Percentiles rank a stretch among this genome's conserved stretches.
Evolutionary conservation across 2,888 invertebrate genomes (phyloP).

Genomic region (Mayetiola destructor): DNA sequence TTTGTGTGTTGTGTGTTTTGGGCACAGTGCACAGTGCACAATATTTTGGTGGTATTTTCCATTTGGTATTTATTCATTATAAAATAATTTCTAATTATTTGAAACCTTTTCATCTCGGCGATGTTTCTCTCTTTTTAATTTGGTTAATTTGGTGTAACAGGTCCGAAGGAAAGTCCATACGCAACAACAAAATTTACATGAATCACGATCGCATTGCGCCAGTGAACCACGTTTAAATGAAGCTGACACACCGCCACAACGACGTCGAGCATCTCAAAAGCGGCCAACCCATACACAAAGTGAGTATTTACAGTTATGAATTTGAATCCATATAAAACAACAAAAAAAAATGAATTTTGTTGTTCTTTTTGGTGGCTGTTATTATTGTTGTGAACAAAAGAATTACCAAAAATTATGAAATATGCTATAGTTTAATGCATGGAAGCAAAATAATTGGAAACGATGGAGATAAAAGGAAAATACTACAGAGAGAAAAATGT

Average conservation of each 20-base stretch:
- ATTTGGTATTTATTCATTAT: neutral
- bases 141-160: no score
- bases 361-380: no score
- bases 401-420: no score
- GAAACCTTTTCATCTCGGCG: neutral
- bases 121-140: constrained; percentile 20
- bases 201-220: constrained; percentile 40
- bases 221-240: constrained; percentile 49
- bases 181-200: constrained; percentile 31
- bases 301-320: constrained; percentile 21
- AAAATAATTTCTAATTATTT: no score
- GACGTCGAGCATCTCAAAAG: constrained; percentile 33
- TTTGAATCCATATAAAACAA: neutral
- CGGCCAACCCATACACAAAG: constrained; percentile 32
- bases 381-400: no score
- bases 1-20: neutral
- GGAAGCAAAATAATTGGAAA: no score
- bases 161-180: constrained; percentile 29
- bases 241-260: constrained; percentile 43
- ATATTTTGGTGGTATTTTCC: neutral
- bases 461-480: no score
- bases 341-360: neutral
- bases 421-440: no score
- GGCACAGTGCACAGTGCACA: neutral
- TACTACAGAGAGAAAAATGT: no score